Base-by-base conservation (phyloP, 2,797 vertebrate species). In the Falco biarmicus region DNA sequence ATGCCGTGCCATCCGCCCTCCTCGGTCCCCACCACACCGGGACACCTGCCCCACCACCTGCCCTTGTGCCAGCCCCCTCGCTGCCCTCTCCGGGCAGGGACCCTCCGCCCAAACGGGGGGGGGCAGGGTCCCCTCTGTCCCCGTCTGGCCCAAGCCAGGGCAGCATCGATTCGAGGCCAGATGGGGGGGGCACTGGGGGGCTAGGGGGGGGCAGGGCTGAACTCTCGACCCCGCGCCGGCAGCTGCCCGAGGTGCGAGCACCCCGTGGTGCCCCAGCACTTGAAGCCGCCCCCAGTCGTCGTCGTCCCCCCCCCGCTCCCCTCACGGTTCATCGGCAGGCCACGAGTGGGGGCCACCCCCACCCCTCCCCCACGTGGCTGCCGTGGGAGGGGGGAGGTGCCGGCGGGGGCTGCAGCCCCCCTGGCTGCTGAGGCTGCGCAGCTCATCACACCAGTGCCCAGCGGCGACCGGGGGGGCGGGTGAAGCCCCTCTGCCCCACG, bases 281-380 rank as follows among this genome's bases (percentile, higher is more conserved):
- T 11, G 61, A 15, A 82, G 47, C 29, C 3, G 31, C 51, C 25
- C 50, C 29, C 34, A 37, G 37, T 34, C 34, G 34, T 34, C 34
- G 34, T 34, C 37, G 10, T 10, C 37, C 10, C 10, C 37, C 37
- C 21, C 45, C 51, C 17, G 26, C 63, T 56, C 11, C 37, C 65
- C 59, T 95, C 95, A 91, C 70, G 91, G 96, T 94, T 96, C 95
- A 97, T 14, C 88, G 76, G 93, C 88, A 95, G 93, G 94, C n/a
- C 96, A 92, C 60, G n/a, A 74, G 68, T 69, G 90, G 84, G 5
- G 3, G 7, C 48, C 32, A 39, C 8, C 53, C 70, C 60, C 57
- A 15, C 15, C 47, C 41, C 64, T 34, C n/a, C 56, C n/a, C 21
- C 8, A 10, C n/a, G 12, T 0, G 24, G n/a, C 61, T 13, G 70